Base-by-base conservation (phyloP, 2,797 vertebrate species). In the Anguilla obscura region DNA sequence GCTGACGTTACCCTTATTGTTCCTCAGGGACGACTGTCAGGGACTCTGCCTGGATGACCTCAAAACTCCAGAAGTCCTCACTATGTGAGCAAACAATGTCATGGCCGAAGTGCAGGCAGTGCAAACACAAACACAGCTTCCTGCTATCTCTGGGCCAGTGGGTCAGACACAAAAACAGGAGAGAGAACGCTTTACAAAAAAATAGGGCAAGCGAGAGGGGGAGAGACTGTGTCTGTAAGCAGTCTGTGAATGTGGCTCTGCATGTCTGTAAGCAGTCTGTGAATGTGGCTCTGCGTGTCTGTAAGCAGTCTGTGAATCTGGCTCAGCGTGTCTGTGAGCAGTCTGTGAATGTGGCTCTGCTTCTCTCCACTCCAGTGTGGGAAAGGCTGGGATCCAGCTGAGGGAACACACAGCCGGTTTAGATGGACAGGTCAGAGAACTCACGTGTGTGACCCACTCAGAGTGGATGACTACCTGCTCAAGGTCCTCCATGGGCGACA, bases 181-280 rank as follows among this genome's bases (percentile, higher is more conserved):
- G 36, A 71, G 30, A 84, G n/a, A 18, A 69, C 71, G 24, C 4
- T n/a, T 12, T 24, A n/a, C 10, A 76, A 36, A 16, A 9, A 36
- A 14, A 76, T 30, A 76, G 30, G 40, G 86, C 40, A 66, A 80
- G n/a, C 18, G 82, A 24, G 8, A 40, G 60, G 18, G 45, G 0
- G 18, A n/a, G 71, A 71, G 3, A 87, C 69, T 69, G 79, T 84
- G 66, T 69, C 40, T 50, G 27, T n/a, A 69, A 52, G 33, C 33
- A 33, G 33, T 33, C 33, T 33, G 33, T 33, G 33, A 33, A 33
- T 33, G 33, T 33, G 40, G 40, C 40, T 45, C 18, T 14, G 14
- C 12, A 1, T 58, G 58, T 21, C 12, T 63, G 16, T n/a, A n/a
- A 63, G 58, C 16, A 24, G 58, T 18, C 58, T 16, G 58, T 63